These are phyloP conservation scores for Euzetes globulus DNA, from an alignment of 2,888 invertebrate species.

Conservation along the genomic window DNA sequence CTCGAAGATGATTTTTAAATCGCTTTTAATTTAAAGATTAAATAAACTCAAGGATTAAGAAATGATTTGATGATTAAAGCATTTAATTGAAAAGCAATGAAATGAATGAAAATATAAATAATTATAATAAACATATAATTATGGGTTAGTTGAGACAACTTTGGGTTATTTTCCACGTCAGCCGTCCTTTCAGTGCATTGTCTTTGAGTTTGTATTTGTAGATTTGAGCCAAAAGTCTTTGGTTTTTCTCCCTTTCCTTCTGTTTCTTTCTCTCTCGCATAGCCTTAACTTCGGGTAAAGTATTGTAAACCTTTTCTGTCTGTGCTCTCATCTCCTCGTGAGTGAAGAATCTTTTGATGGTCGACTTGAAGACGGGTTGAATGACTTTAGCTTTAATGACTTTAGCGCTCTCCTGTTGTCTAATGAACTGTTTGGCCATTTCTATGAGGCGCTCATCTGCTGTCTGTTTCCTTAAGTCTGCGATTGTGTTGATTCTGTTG, in stretches of 20 bases:
- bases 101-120: background rate
- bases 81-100: background rate
- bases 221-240: slow-evolving; percentile 34
- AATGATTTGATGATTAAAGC: background rate
- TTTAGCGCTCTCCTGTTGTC: slow-evolving; percentile 17
- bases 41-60: background rate
- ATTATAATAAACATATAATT: background rate
- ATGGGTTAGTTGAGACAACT: slow-evolving; percentile 12
- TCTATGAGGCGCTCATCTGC: slow-evolving; percentile 19
- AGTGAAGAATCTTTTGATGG: slow-evolving; percentile 31
- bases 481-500: slow-evolving; percentile 20
- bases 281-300: slow-evolving; percentile 32
- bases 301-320: slow-evolving; percentile 31
- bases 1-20: background rate
- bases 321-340: slow-evolving; percentile 35
- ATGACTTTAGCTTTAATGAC: background rate
- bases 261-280: background rate
- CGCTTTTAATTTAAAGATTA: background rate
- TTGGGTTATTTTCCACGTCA: slow-evolving; percentile 32
- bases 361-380: slow-evolving; percentile 5
- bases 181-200: slow-evolving; percentile 32
- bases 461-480: slow-evolving; percentile 26
- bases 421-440: slow-evolving; percentile 15
- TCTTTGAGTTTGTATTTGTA: slow-evolving; percentile 34
- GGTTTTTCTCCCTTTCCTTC: slow-evolving; percentile 31